Conservation (phyloP, 2,888 invertebrate genomes). For the Torymus aiolomorphi region DNA sequence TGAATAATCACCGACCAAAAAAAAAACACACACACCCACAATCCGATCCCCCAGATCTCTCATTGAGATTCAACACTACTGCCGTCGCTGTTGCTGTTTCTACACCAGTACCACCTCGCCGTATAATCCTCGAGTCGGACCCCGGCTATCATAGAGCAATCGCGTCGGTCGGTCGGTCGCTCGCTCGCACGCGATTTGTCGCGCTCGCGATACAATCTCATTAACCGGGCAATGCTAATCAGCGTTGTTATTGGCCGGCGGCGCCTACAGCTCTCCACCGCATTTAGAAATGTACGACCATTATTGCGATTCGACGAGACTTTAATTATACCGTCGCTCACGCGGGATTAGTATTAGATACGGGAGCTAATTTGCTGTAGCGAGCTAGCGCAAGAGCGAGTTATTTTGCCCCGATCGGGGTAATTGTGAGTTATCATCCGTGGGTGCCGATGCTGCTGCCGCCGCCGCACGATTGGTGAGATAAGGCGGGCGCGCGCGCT, state of each 20-base stretch:
- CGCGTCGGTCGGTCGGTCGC: not conserved
- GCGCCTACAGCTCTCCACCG: not conserved
- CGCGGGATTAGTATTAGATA: conserved; percentile 20
- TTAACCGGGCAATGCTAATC: conserved; percentile 51
- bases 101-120: no score
- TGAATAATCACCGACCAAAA: no score
- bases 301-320: conserved; percentile 39
- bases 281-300: conserved; percentile 36
- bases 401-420: no score
- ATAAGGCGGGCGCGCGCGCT: no score
- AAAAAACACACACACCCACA: no score
- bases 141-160: conserved; percentile 28
- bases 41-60: not conserved
- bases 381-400: no score
- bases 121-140: conserved; percentile 25
- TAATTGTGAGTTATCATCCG: no score
- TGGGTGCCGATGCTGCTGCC: no score
- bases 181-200: conserved; percentile 40
- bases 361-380: not conserved
- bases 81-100: no score
- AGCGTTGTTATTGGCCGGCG: conserved; percentile 40
- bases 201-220: conserved; percentile 50
- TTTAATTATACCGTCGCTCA: conserved; percentile 43
- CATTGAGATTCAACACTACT: conserved; percentile 8
- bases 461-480: no score